Evolutionary conservation across 1,140 invertebrate species (phyloP).

Genomic region (Schmidtea mediterranea): DNA sequence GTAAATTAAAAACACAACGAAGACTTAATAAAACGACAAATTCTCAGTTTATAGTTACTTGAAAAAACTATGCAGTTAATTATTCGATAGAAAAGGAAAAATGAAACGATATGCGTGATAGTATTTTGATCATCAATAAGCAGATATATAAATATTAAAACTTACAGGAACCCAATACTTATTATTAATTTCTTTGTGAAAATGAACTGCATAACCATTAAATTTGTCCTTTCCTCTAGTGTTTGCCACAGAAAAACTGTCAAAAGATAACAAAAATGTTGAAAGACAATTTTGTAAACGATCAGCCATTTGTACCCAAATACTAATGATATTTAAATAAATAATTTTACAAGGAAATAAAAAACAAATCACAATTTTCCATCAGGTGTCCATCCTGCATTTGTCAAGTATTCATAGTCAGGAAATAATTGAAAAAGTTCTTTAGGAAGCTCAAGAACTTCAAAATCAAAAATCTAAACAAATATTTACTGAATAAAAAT

Average conservation of each 20-base stretch:
- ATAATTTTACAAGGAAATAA: no score
- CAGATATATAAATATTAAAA: neutral
- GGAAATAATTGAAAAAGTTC: slow-evolving; percentile 37
- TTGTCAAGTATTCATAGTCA: slow-evolving; percentile 69
- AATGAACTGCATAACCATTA: slow-evolving; percentile 6
- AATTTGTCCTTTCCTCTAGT: neutral
- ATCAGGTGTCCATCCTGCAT: slow-evolving; percentile 69
- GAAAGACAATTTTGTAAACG: slow-evolving; percentile 53
- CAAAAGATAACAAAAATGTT: slow-evolving; percentile 26
- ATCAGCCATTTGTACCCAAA: slow-evolving; percentile 63
- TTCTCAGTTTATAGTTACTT: no score
- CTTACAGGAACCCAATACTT: slow-evolving; percentile 1
- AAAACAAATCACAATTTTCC: slow-evolving; percentile 43
- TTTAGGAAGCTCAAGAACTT: slow-evolving; percentile 9
- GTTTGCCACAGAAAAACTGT: slow-evolving; percentile 11
- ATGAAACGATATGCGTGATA: no score
- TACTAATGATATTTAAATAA: slow-evolving; percentile 33
- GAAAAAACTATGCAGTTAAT: no score
- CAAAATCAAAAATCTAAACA: no score
- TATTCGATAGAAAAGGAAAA: no score
- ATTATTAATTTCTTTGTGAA: slow-evolving; percentile 1
- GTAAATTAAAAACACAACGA: no score
- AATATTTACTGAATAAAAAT: no score
- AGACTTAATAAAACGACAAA: no score
- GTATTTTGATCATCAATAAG: no score